Conservation (phyloP, 2,888 invertebrate genomes). For the Himalopsyche japonica region DNA sequence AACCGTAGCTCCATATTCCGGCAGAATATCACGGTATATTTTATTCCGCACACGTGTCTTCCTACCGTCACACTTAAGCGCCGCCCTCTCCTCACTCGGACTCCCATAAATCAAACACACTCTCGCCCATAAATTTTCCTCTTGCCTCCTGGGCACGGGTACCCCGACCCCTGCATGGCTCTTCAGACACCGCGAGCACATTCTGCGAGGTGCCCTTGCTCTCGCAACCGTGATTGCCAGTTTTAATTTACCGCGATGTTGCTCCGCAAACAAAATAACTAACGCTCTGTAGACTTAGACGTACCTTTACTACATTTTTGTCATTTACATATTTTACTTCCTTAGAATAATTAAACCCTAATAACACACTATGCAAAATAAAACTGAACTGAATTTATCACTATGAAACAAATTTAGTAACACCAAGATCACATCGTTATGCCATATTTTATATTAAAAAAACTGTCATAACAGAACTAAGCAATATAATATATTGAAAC, state of each 20-base stretch:
- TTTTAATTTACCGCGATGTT: background rate
- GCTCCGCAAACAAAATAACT: background rate
- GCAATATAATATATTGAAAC: too few relatives aligned
- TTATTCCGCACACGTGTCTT: slow-evolving; percentile 36
- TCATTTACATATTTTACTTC: background rate
- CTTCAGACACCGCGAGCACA: background rate
- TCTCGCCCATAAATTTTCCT: slow-evolving; percentile 36
- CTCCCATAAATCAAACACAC: slow-evolving; percentile 38
- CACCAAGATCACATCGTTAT: too few relatives aligned
- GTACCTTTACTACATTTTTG: background rate
- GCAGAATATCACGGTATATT: background rate
- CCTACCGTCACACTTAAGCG: slow-evolving; percentile 25
- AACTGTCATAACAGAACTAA: too few relatives aligned
- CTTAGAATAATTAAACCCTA: too few relatives aligned
- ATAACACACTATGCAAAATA: too few relatives aligned
- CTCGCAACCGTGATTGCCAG: background rate
- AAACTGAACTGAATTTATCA: too few relatives aligned
- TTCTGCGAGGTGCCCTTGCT: background rate
- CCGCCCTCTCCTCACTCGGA: slow-evolving; percentile 8
- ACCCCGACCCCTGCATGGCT: background rate
- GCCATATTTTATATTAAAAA: too few relatives aligned
- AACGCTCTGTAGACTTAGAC: background rate
- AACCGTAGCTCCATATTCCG: background rate
- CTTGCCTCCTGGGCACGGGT: background rate
- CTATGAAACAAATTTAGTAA: too few relatives aligned